These are phyloP conservation scores for Ciconia nigra DNA, from an alignment of 2,797 vertebrate species.

Conservation along the genomic window DNA sequence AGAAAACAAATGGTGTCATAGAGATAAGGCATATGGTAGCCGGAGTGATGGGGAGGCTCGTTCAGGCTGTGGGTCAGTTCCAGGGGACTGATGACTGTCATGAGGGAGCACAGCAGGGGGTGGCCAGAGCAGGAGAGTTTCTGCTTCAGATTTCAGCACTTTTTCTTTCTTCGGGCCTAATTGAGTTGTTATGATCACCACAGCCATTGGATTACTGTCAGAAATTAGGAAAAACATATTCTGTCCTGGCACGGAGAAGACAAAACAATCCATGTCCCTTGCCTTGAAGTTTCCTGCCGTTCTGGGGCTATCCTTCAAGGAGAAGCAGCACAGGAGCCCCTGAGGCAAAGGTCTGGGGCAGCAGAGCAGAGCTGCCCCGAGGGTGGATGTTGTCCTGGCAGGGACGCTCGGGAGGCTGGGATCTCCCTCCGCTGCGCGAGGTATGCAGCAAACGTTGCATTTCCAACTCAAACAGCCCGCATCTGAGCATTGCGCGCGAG, in stretches of 20 bases:
- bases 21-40: background rate
- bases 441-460: background rate
- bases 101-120: background rate
- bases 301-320: background rate
- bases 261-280: background rate
- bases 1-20: slow-evolving; percentile 33
- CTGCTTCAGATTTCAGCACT: background rate
- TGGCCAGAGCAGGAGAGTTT: background rate
- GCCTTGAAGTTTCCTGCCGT: background rate
- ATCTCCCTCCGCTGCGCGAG: background rate
- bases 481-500: background rate
- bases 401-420: background rate
- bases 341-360: background rate
- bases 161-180: background rate
- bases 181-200: background rate
- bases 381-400: background rate
- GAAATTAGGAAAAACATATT: background rate
- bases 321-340: background rate
- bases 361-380: background rate
- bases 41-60: fast-evolving
- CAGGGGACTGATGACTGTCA: background rate
- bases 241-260: background rate
- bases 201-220: background rate
- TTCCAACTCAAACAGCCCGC: background rate
- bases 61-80: background rate